Percentiles rank a stretch among this genome's conserved stretches.
Evolutionary conservation across 2,888 invertebrate species (phyloP).

Genomic region (Timema cristinae): DNA sequence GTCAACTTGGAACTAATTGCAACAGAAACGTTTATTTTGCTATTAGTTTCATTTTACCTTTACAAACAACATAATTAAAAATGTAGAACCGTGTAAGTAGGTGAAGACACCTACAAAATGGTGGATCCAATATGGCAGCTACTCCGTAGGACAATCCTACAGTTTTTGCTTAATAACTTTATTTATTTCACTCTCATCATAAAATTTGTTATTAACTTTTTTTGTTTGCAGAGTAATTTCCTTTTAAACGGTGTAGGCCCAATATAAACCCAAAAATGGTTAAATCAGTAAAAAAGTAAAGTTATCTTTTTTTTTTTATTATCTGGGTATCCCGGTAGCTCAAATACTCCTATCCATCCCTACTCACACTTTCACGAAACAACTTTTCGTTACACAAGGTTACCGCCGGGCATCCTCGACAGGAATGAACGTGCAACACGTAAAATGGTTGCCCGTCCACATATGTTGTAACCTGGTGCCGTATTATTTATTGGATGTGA

Average conservation of each 20-base stretch:
- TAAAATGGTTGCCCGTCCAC: too few relatives aligned
- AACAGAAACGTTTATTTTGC: neutral
- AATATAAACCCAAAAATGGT: neutral
- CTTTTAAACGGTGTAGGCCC: neutral
- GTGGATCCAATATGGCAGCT: constrained; percentile 4
- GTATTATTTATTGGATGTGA: too few relatives aligned
- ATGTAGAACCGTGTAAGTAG: neutral
- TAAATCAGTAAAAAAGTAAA: neutral
- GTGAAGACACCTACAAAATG: neutral
- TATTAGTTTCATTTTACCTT: neutral
- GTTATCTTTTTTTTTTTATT: too few relatives aligned
- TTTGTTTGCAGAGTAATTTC: constrained; percentile 7
- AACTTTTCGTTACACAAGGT: too few relatives aligned
- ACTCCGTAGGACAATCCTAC: neutral
- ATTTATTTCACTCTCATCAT: neutral
- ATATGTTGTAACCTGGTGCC: too few relatives aligned
- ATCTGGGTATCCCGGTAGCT: too few relatives aligned
- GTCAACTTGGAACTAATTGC: neutral
- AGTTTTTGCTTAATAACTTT: neutral
- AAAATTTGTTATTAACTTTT: neutral
- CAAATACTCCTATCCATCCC: too few relatives aligned
- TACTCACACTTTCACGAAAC: too few relatives aligned
- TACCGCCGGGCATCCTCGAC: too few relatives aligned
- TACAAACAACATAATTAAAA: neutral
- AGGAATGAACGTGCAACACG: too few relatives aligned